A percentile compares a stretch with the other conserved stretches of the same genome.
These are phyloP conservation scores for Drosophila vallismaia DNA, from an alignment of 2,888 invertebrate species.

Conservation along the genomic window DNA sequence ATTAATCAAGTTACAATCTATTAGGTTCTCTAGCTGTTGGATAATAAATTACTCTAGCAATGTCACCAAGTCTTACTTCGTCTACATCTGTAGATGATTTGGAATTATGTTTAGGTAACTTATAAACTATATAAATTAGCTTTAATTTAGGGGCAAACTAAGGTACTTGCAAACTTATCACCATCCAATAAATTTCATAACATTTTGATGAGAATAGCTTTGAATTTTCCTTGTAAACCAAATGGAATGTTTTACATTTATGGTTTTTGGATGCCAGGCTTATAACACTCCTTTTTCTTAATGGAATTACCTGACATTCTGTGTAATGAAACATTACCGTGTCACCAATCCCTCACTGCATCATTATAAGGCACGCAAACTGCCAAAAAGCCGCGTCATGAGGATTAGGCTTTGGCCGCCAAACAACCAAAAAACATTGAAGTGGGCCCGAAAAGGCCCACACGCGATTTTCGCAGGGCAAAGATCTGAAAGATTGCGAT, in stretches of 20 bases:
- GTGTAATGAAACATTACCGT: slow-evolving; percentile 23
- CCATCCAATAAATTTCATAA: no score
- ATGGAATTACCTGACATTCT: slow-evolving; percentile 33
- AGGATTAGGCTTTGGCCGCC: slow-evolving; percentile 9
- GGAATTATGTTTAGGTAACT: neutral
- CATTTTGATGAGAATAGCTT: no score
- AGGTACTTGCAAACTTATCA: no score
- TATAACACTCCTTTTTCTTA: slow-evolving; percentile 16
- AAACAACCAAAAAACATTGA: neutral
- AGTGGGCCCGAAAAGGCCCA: slow-evolving; percentile 15
- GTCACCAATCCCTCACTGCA: slow-evolving; percentile 44
- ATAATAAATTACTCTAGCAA: slow-evolving; percentile 3
- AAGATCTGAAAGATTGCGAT: slow-evolving; percentile 32
- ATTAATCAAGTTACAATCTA: slow-evolving; percentile 34
- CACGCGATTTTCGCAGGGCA: slow-evolving; percentile 17
- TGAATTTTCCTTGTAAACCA: neutral
- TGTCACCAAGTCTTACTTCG: neutral
- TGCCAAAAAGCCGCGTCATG: slow-evolving; percentile 49
- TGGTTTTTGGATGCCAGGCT: slow-evolving; percentile 6
- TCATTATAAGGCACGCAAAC: slow-evolving; percentile 59
- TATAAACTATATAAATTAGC: no score
- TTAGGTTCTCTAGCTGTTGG: slow-evolving; percentile 14
- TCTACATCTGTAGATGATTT: no score
- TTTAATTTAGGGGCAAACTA: no score
- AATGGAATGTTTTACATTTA: neutral